Evolutionary conservation across 1,140 invertebrate species (phyloP).

Genomic region (Pollicipes pollicipes): DNA sequence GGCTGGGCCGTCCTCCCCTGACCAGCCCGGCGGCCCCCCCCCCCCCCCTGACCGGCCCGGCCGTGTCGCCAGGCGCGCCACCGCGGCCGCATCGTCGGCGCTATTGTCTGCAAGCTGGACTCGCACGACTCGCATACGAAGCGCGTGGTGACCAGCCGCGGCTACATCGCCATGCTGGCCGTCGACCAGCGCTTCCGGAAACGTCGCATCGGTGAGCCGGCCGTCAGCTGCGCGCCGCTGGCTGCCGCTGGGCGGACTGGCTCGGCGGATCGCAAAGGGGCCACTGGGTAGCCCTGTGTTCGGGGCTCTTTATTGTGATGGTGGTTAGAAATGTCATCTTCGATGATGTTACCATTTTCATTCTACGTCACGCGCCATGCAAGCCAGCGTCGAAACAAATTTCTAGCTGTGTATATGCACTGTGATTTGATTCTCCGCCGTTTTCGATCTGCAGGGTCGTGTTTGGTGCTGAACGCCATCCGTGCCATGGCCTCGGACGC

Average conservation of each 20-base stretch:
- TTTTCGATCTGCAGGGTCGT: conserved; percentile 14
- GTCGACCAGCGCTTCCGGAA: conserved; percentile 91
- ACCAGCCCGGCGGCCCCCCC: neutral
- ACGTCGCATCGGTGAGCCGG: conserved; percentile 62
- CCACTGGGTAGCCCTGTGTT: too few species aligned
- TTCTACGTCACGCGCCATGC: too few species aligned
- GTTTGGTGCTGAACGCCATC: conserved; percentile 22
- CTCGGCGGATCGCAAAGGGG: too few species aligned
- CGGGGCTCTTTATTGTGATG: too few species aligned
- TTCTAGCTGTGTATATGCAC: too few species aligned
- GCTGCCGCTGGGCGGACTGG: too few species aligned
- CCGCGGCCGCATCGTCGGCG: conserved; percentile 72
- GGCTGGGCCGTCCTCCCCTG: too few species aligned
- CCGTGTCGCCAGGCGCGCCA: conserved; percentile 44
- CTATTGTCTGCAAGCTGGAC: conserved; percentile 95
- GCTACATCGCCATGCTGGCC: conserved; percentile 98
- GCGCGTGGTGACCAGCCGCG: conserved; percentile 53
- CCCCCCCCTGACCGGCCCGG: neutral
- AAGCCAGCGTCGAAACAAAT: too few species aligned
- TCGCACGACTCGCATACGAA: conserved; percentile 48
- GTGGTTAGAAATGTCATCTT: too few species aligned
- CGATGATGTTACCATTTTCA: too few species aligned
- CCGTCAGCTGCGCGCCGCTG: conserved; percentile 4
- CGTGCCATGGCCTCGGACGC: conserved; percentile 78
- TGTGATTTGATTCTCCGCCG: too few species aligned